phyloP scores from a whole-genome alignment of 2,888 invertebrate species.

The Tanaodytes sp. region DNA sequence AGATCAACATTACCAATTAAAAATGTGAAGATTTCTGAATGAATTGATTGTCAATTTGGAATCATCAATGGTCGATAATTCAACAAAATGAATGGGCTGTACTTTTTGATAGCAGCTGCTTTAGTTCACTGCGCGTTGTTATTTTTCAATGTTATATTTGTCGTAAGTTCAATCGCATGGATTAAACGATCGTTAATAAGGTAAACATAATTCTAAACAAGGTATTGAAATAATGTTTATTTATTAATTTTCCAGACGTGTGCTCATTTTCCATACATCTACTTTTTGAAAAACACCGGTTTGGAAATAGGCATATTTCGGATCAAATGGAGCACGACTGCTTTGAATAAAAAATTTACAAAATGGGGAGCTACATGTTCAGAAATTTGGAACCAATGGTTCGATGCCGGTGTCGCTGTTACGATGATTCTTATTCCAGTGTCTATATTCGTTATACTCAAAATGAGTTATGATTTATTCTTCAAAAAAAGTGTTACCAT shows the following conservation, averaged over 20 bases:
- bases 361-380: slow-evolving; percentile 81
- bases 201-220: no score
- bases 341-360: slow-evolving; percentile 83
- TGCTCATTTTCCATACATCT: slow-evolving; percentile 86
- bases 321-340: slow-evolving; percentile 85
- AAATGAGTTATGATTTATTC: slow-evolving; percentile 61
- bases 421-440: slow-evolving; percentile 80
- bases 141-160: slow-evolving; percentile 88
- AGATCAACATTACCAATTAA: no score
- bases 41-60: no score
- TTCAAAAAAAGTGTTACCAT: slow-evolving; percentile 3
- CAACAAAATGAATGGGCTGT: slow-evolving; percentile 78
- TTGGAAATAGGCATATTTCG: slow-evolving; percentile 82
- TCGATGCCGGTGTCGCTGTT: slow-evolving; percentile 79
- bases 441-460: slow-evolving; percentile 73
- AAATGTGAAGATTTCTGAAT: no score
- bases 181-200: no score
- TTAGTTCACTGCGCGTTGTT: slow-evolving; percentile 80
- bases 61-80: no score
- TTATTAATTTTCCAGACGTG: slow-evolving; percentile 86
- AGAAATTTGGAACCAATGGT: slow-evolving; percentile 80
- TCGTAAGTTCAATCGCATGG: slow-evolving; percentile 80
- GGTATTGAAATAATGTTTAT: no score
- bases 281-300: slow-evolving; percentile 84
- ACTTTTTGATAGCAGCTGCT: slow-evolving; percentile 77